A percentile compares a stretch with the other conserved stretches of the same genome.
phyloP scores from a whole-genome alignment of 2,888 invertebrate genomes.

The Stictocephala bisonia region DNA sequence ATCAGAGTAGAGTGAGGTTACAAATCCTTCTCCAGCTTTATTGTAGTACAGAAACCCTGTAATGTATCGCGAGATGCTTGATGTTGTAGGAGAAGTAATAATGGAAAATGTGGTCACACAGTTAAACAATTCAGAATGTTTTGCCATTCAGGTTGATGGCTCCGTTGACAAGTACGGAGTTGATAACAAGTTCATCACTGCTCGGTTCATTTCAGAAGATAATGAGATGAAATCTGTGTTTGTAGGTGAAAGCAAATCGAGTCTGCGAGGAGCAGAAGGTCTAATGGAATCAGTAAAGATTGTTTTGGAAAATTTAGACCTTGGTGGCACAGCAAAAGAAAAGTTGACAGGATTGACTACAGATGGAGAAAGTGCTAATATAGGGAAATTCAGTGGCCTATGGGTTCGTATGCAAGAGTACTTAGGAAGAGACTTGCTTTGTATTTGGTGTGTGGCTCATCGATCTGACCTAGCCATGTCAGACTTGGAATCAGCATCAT shows the following conservation, averaged over 20 bases:
- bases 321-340: constrained; percentile 40
- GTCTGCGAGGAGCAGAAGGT: no score
- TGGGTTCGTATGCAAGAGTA: constrained; percentile 44
- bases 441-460: constrained; percentile 46
- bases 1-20: no score
- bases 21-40: constrained; percentile 23
- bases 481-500: constrained; percentile 40
- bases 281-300: constrained; percentile 44
- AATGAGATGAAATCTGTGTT: constrained; percentile 37
- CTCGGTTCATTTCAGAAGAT: constrained; percentile 31
- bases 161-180: constrained; percentile 47
- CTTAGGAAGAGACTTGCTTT: constrained; percentile 42
- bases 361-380: constrained; percentile 48
- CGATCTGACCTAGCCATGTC: constrained; percentile 39
- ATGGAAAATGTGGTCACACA: constrained; percentile 14
- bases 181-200: constrained; percentile 46
- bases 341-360: constrained; percentile 46
- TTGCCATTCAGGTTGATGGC: constrained; percentile 45
- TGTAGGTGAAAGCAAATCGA: constrained; percentile 40
- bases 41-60: constrained; percentile 29
- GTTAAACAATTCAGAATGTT: constrained; percentile 41
- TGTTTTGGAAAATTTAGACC: constrained; percentile 34
- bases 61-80: constrained; percentile 42
- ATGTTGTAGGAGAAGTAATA: no score
- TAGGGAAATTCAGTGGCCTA: constrained; percentile 41